Evolutionary conservation across 2,797 vertebrate species (phyloP).

Genomic region (Tapera naevia): DNA sequence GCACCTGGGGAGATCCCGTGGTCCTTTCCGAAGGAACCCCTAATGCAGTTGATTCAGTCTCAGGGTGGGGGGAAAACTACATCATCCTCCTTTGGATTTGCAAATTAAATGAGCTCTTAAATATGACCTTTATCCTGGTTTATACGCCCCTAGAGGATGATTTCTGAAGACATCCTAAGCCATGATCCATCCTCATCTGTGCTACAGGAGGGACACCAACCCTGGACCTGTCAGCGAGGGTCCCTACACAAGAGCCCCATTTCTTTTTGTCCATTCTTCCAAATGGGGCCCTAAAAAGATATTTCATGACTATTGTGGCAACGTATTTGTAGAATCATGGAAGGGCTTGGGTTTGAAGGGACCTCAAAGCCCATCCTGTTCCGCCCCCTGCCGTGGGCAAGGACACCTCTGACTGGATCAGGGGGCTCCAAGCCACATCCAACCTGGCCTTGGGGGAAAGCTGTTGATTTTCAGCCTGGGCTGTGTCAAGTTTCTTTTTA

Average conservation of each 20-base stretch:
- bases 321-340: neutral
- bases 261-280: neutral
- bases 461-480: neutral
- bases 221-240: accelerated
- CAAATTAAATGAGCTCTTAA: neutral
- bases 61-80: too few relatives aligned
- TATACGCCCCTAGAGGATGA: neutral
- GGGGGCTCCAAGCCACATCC: too few relatives aligned
- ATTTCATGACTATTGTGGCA: accelerated
- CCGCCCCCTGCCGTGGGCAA: too few relatives aligned
- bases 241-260: neutral
- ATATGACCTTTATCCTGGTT: neutral
- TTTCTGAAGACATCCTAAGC: neutral
- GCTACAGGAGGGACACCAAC: neutral
- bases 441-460: neutral
- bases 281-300: neutral
- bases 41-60: neutral
- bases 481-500: neutral
- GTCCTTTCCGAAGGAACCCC: neutral
- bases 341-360: too few relatives aligned
- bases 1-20: accelerated
- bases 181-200: neutral
- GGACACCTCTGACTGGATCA: too few relatives aligned
- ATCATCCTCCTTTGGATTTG: neutral
- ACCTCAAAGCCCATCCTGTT: too few relatives aligned